phyloP scores from a whole-genome alignment of 2,888 invertebrate genomes.

The Cosmia trapezina region DNA sequence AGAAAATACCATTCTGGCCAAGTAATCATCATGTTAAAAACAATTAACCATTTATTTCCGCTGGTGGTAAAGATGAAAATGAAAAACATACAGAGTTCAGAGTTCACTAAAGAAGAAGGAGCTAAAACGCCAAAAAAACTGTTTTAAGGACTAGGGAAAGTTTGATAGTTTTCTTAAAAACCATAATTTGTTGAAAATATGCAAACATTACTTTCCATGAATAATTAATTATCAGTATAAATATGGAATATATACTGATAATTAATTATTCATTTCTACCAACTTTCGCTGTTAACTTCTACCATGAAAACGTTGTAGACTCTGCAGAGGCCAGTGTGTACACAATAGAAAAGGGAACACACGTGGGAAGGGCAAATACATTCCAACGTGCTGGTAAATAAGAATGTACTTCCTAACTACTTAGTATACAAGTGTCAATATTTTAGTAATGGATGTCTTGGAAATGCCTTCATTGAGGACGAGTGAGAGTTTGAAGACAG shows the following conservation, averaged over 20 bases:
- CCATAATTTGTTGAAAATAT: background rate
- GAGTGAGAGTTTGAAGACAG: constrained; percentile 47
- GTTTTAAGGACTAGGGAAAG: too few species aligned
- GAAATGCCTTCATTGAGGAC: constrained; percentile 46
- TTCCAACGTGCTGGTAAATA: constrained; percentile 70
- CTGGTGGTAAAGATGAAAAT: background rate
- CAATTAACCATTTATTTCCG: background rate
- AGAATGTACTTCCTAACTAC: constrained; percentile 69
- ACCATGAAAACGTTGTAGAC: constrained; percentile 40
- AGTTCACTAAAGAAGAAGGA: too few species aligned
- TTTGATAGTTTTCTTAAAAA: background rate
- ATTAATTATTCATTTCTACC: constrained; percentile 48
- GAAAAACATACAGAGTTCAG: background rate
- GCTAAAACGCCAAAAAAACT: too few species aligned
- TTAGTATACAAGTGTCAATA: constrained; percentile 66
- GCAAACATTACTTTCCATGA: constrained; percentile 35
- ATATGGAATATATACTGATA: too few species aligned
- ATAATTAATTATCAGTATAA: too few species aligned
- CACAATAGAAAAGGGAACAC: constrained; percentile 71
- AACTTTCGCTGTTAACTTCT: constrained; percentile 54
- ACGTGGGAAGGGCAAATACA: constrained; percentile 81
- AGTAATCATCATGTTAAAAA: constrained; percentile 6
- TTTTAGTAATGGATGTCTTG: constrained; percentile 42
- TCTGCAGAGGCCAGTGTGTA: constrained; percentile 46
- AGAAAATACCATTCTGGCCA: constrained; percentile 12